Conservation (phyloP, 2,888 invertebrate species). For the Coelinius sp. region DNA sequence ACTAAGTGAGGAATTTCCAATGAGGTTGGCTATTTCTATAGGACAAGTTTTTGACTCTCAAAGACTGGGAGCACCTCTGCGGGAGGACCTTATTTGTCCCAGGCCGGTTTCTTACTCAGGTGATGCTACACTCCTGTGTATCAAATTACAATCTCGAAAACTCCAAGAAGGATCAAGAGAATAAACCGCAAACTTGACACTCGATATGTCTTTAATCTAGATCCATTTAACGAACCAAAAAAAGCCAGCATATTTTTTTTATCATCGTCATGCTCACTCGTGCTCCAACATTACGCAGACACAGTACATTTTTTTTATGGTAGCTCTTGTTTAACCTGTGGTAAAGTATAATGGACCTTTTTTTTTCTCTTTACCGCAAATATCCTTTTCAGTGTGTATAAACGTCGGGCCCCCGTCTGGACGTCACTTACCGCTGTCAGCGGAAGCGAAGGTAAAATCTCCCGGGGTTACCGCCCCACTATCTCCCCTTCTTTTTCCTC, state of each 20-base stretch:
- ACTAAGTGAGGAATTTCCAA: not conserved
- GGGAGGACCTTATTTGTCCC: constrained; percentile 14
- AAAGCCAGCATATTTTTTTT: not conserved
- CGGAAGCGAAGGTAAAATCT: constrained; percentile 46
- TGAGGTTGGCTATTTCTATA: not conserved
- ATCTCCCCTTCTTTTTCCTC: not conserved
- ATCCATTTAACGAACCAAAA: not conserved
- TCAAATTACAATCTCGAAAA: constrained; percentile 13
- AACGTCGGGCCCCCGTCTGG: constrained; percentile 38
- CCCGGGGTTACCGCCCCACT: constrained; percentile 34
- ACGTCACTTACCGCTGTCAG: constrained; percentile 51
- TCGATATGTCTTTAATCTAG: constrained; percentile 9
- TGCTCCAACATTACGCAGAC: constrained; percentile 16
- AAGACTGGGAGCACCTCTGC: constrained; percentile 44
- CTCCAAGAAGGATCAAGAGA: not conserved
- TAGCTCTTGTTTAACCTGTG: constrained; percentile 34
- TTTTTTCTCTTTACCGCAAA: constrained; percentile 42
- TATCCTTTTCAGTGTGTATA: constrained; percentile 43
- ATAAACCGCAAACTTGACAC: not conserved
- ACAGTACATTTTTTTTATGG: constrained; percentile 36
- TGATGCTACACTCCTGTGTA: constrained; percentile 32
- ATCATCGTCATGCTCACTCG: not conserved
- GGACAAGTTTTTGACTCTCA: constrained; percentile 43
- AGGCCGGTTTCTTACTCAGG: constrained; percentile 12
- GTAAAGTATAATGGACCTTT: constrained; percentile 45